Evolutionary conservation across 2,113 vertebrate species (phyloP), one percentile per base, ranked within the genome.

Genomic region (Mesoclemmys tuberculata): DNA sequence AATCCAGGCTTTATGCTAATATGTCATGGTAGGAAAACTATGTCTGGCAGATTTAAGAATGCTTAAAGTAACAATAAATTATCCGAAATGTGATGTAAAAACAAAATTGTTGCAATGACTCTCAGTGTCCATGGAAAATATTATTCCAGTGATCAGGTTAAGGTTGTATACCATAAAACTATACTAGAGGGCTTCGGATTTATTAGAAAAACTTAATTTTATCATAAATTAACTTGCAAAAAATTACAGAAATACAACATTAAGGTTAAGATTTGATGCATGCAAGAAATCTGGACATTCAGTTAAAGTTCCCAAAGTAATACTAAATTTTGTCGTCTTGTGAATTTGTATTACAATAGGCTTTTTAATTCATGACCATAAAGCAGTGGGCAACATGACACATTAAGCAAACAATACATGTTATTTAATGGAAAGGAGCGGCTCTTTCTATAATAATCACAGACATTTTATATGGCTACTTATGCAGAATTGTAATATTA

Each of bases 141-240:
- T 90, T 58, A 78, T 81, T 48, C 46, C 83, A 1, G 1, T n/a
- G 48, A 82, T 82, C 89, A 85, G 49, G 58, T 78, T 84, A 38
- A 95, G 86, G 2, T 35, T 86, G 61, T 2, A 1, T 51, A 48
- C 24, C 83, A 24, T 84, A 52, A 92, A 91, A 58, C 18, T 90
- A n/a, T 85, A 35, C 90, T 95, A 55, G 41, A 54, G 80, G 80
- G 85, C 94, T 95, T 38, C 89, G 80, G 84, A 35, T 92, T 22
- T 38, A 22, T 8, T 56, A 71, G 68, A 91, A 55, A 97, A 77
- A 94, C 48, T 4, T 92, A 38, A 35, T 85, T 90, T 91, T 95
- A 48, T 94, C 77, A 87, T 92, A 83, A 93, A 86, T 78, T 77
- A 31, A 54, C 79, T 21, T 68, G 14, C 4, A 84, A 38, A 27